Conservation (phyloP, 2,888 invertebrate species). For the Erebia aethiops region DNA sequence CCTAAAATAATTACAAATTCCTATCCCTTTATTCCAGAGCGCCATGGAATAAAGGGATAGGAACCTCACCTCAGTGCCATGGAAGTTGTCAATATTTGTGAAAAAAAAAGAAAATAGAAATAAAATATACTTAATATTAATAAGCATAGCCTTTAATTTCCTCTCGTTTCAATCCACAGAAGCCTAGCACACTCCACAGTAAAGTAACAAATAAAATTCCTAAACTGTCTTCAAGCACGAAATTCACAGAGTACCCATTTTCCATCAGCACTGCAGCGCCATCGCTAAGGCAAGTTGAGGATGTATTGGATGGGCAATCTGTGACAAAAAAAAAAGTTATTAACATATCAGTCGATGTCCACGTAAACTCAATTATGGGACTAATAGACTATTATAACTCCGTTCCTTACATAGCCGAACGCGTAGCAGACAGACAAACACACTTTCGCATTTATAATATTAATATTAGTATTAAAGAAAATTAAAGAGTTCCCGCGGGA, state of each 20-base stretch:
- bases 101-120: not conserved
- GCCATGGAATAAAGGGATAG: no score
- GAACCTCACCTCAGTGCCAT: no score
- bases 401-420: no score
- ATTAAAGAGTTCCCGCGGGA: no score
- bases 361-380: not conserved
- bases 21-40: no score
- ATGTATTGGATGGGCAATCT: slow-evolving; percentile 68
- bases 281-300: slow-evolving; percentile 57
- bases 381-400: no score
- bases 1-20: no score
- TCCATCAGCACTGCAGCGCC: slow-evolving; percentile 64
- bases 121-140: slow-evolving; percentile 43
- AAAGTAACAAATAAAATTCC: slow-evolving; percentile 59
- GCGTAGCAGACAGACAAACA: no score
- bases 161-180: slow-evolving; percentile 66
- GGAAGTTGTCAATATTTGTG: no score
- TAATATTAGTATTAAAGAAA: no score
- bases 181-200: slow-evolving; percentile 66
- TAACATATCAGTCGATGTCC: no score
- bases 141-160: slow-evolving; percentile 73
- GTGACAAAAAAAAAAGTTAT: slow-evolving; percentile 39
- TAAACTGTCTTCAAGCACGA: slow-evolving; percentile 58
- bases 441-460: no score
- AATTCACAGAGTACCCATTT: slow-evolving; percentile 64